A percentile compares a stretch with the other conserved stretches of the same genome.
Evolutionary conservation across 1,140 invertebrate species (phyloP).

Genomic region (Helicoverpa zea): DNA sequence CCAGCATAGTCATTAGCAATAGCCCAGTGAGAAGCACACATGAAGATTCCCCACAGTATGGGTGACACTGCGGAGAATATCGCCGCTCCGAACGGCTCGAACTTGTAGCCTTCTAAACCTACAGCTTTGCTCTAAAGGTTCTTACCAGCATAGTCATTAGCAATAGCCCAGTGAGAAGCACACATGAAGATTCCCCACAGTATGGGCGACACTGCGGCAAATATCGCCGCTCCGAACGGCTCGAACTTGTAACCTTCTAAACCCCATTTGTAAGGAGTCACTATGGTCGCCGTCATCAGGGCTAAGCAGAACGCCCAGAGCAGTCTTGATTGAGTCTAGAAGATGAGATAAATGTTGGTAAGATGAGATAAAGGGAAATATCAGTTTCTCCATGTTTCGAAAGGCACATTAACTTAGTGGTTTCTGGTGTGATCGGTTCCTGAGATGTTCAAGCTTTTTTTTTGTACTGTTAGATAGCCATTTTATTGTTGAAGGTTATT

Average conservation of each 20-base stretch:
- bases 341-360: neutral
- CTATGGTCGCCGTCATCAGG: constrained; percentile 87
- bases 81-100: constrained; percentile 89
- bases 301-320: constrained; percentile 87
- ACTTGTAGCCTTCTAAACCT: constrained; percentile 89
- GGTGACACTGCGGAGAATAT: constrained; percentile 91
- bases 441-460: too few relatives aligned
- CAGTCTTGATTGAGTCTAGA: constrained; percentile 86
- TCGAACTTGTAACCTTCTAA: constrained; percentile 89
- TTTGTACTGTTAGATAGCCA: too few relatives aligned
- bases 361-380: too few relatives aligned
- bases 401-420: too few relatives aligned
- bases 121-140: too few relatives aligned
- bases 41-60: constrained; percentile 90
- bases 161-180: constrained; percentile 88
- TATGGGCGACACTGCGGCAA: constrained; percentile 91
- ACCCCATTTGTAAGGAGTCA: constrained; percentile 90
- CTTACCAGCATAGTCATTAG: constrained; percentile 79
- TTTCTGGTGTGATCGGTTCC: too few relatives aligned
- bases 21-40: constrained; percentile 89
- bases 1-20: constrained; percentile 79
- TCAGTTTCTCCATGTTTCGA: too few relatives aligned
- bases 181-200: constrained; percentile 90
- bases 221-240: constrained; percentile 89
- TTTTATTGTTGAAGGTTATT: too few relatives aligned